A percentile compares a stretch with the other conserved stretches of the same genome.
Conservation (phyloP, 1,140 invertebrate genomes). For the Leguminivora glycinivorella region DNA sequence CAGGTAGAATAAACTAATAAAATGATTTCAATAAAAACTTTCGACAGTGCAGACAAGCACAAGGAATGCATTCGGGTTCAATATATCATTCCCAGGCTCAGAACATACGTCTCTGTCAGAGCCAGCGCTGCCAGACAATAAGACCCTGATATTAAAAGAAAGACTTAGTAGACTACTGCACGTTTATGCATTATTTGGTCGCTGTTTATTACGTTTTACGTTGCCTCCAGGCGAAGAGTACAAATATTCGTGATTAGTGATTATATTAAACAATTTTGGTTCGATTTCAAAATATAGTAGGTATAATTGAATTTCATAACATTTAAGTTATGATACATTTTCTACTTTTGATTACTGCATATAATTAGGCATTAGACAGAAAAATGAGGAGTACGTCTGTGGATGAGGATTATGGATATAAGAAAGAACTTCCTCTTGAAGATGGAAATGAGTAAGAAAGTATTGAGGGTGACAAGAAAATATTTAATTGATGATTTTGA, state of each 20-base stretch:
- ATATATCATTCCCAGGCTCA: constrained; percentile 28
- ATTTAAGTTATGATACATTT: no score
- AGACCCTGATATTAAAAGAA: constrained; percentile 25
- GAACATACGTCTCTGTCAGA: constrained; percentile 27
- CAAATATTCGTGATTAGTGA: not conserved
- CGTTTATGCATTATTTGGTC: constrained; percentile 4
- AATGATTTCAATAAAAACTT: constrained; percentile 26
- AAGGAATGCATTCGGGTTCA: constrained; percentile 25
- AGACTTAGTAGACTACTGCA: constrained; percentile 17
- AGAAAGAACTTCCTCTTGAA: no score
- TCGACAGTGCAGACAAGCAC: constrained; percentile 23
- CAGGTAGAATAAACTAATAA: constrained; percentile 33
- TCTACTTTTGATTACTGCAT: no score
- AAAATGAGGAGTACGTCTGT: no score
- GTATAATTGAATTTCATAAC: no score
- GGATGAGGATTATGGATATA: no score
- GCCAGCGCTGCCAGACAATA: constrained; percentile 24
- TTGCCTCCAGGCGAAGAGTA: not conserved
- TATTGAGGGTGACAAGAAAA: no score
- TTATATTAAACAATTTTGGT: no score
- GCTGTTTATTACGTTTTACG: not conserved
- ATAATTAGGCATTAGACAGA: no score
- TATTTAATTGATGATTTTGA: no score
- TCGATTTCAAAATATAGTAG: no score
- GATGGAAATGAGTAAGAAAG: no score